Evolutionary conservation across 2,113 vertebrate genomes (phyloP).

Genomic region (Oreochromis aureus): DNA sequence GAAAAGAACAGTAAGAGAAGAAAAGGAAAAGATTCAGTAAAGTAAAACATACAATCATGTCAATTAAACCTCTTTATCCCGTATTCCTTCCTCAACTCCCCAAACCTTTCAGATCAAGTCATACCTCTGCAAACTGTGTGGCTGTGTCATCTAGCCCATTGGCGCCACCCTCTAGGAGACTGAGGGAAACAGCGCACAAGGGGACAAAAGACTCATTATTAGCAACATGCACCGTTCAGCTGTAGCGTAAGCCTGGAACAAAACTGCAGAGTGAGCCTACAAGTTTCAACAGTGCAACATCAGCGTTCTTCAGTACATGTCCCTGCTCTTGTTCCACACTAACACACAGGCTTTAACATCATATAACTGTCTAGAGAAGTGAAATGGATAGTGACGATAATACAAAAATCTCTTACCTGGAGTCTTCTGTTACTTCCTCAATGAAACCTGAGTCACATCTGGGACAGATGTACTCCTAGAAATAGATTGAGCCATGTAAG

Average conservation of each 20-base stretch:
- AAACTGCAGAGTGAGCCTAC: neutral
- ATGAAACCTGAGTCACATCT: conserved; percentile 93
- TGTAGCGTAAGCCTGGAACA: neutral
- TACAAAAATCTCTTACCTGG: conserved; percentile 75
- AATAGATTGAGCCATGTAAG: neutral
- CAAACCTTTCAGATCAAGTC: neutral
- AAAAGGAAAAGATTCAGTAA: neutral
- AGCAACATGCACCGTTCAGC: neutral
- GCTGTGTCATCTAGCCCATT: conserved; percentile 82
- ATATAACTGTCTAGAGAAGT: neutral
- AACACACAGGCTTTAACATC: neutral
- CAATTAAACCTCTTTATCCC: neutral
- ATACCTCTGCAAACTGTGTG: conserved; percentile 91
- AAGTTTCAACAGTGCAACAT: neutral
- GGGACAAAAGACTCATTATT: conserved; percentile 29
- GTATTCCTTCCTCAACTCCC: neutral
- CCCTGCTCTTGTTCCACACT: neutral
- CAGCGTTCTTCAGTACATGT: neutral
- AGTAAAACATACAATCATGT: neutral
- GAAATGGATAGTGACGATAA: neutral
- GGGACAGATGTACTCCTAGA: conserved; percentile 90
- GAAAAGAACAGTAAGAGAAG: neutral
- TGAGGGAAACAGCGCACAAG: conserved; percentile 54
- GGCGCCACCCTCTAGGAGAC: conserved; percentile 83
- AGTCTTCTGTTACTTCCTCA: conserved; percentile 93